Evolutionary conservation across 2,888 invertebrate species (phyloP), one percentile per base, ranked within the genome.

Genomic region (Calliscelio sp.): DNA sequence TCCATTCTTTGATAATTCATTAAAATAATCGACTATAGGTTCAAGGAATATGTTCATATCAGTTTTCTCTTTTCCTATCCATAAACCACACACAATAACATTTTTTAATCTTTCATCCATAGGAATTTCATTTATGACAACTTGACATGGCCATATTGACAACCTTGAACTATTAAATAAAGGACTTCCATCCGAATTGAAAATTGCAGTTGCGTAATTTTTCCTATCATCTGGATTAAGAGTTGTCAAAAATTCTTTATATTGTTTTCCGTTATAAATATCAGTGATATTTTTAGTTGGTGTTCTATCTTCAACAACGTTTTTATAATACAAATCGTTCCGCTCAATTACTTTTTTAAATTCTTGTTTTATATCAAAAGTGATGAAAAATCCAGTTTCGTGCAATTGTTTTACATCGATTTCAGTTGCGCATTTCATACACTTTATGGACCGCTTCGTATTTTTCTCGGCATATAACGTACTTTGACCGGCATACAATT

Each of bases 361-460:
- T 1, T 49, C 46, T 5, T 20, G 20, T 49, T 16, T 18, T 7
- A 49, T 20, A 49, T 49, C 46, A 16, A 38, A 68, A 16, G 68
- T 68, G 18, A 68, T 14, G 35, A 53, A 68, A 53, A 53, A 51
- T 0, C 35, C 66, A 4, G 25, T 16, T 38, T 41, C 53, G 22
- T 66, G 18, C 10, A 55, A 38, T 6, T n/a, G 8, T 16, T 35
- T 38, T 10, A 38, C 16, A 22, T 68, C n/a, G 18, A 68, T 68
- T n/a, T 25, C 25, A 22, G 3, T 16, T 25, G 20, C 41, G 25
- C 68, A 68, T 24, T 68, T 53, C 0, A 5, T 16, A 14, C 53
- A 68, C 8, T 8, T 55, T n/a, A 41, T 25, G 16, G 10, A n/a
- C 10, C 22, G 35, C 11, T 2, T n/a, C 25, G 38, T 22, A 53